These are phyloP conservation scores for Antennarius maculatus DNA, from an alignment of 2,797 vertebrate species.

Conservation along the genomic window DNA sequence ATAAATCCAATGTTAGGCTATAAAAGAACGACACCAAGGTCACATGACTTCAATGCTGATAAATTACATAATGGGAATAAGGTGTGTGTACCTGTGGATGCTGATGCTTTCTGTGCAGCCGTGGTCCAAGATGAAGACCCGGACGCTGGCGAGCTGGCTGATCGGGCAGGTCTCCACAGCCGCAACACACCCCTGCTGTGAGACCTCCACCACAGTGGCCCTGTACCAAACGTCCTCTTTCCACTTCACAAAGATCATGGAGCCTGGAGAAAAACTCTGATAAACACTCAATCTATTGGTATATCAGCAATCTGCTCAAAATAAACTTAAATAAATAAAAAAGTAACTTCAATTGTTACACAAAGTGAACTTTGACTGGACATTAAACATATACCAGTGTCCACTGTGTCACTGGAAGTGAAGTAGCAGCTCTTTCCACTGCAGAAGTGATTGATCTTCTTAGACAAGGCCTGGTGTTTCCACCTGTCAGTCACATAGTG, in stretches of 20 bases:
- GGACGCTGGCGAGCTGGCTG: conserved; percentile 52
- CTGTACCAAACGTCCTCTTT: conserved; percentile 66
- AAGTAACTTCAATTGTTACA: background rate
- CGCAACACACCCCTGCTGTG: conserved; percentile 36
- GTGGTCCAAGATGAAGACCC: conserved; percentile 70
- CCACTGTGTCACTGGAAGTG: conserved; percentile 39
- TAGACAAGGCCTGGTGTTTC: conserved; percentile 47
- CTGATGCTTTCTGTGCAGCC: conserved; percentile 62
- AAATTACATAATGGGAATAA: too few relatives aligned
- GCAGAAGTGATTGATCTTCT: conserved; percentile 67
- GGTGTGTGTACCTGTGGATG: conserved; percentile 51
- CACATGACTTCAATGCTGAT: too few relatives aligned
- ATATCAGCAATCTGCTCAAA: too few relatives aligned
- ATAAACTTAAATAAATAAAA: background rate
- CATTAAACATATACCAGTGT: conserved; percentile 48
- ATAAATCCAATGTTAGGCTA: too few relatives aligned
- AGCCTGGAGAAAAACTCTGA: conserved; percentile 50
- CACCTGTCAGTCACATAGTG: conserved; percentile 61
- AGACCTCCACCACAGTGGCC: conserved; percentile 61
- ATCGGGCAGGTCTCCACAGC: conserved; percentile 59
- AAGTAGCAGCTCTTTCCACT: conserved; percentile 49
- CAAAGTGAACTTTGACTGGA: background rate
- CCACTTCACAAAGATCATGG: conserved; percentile 66
- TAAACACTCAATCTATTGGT: too few relatives aligned
- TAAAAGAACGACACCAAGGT: too few relatives aligned